Conservation (phyloP, 2,888 invertebrate genomes). For the Drosophila nr. perissopoda region DNA sequence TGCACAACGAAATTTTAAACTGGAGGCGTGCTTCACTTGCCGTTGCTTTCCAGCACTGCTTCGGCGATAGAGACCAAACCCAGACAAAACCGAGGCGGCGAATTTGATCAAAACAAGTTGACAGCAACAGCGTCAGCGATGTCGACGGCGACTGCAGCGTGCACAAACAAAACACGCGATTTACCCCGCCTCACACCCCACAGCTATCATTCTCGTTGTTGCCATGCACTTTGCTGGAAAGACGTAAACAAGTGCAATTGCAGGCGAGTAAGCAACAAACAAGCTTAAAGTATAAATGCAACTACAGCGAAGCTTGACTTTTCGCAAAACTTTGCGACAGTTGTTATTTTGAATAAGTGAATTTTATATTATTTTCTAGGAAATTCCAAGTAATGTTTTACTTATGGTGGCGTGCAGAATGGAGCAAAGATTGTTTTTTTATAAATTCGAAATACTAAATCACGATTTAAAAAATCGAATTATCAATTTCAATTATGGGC, state of each 20-base stretch:
- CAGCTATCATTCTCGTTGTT: slow-evolving; percentile 32
- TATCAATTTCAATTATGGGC: background rate
- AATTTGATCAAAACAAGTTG: slow-evolving; percentile 70
- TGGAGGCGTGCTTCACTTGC: slow-evolving; percentile 37
- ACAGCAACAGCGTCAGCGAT: slow-evolving; percentile 11
- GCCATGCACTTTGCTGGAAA: slow-evolving; percentile 56
- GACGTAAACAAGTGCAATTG: slow-evolving; percentile 58
- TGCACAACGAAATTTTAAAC: slow-evolving; percentile 56
- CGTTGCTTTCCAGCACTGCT: background rate
- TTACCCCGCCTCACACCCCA: background rate
- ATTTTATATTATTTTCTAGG: background rate
- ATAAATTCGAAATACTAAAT: background rate
- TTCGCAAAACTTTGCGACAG: background rate
- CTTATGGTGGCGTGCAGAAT: background rate
- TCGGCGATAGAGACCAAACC: slow-evolving; percentile 10
- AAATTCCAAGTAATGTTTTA: background rate
- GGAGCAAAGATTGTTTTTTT: background rate
- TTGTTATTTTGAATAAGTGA: background rate
- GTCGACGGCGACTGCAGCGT: slow-evolving; percentile 34
- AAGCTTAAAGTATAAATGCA: slow-evolving; percentile 36
- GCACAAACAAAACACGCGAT: slow-evolving; percentile 59
- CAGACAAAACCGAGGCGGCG: slow-evolving; percentile 10
- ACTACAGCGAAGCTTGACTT: slow-evolving; percentile 19
- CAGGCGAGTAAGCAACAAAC: slow-evolving; percentile 50
- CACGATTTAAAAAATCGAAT: background rate